Percentiles rank a stretch among this genome's conserved stretches.
These are phyloP conservation scores for Sciurus carolinensis DNA, from an alignment of 2,797 vertebrate species.

Conservation along the genomic window DNA sequence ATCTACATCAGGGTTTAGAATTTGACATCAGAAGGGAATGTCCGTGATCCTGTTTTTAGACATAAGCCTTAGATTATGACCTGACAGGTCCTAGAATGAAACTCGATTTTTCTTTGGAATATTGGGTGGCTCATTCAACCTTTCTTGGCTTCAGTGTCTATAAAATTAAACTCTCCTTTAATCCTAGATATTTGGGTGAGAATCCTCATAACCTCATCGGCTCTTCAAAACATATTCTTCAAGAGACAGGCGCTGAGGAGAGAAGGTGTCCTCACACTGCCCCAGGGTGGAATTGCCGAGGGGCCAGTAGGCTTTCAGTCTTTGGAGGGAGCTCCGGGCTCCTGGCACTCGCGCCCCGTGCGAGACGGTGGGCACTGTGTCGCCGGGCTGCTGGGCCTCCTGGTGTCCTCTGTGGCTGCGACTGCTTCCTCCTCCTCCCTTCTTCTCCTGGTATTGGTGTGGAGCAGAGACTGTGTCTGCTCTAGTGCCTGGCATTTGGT, in stretches of 20 bases:
- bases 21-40: not conserved
- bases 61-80: not conserved
- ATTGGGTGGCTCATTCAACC: not conserved
- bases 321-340: not conserved
- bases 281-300: too few relatives aligned
- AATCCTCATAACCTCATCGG: not conserved
- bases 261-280: not conserved
- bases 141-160: not conserved
- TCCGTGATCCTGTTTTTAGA: not conserved
- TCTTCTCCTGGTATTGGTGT: not conserved
- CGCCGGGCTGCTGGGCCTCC: not conserved
- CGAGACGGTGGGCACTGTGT: not conserved
- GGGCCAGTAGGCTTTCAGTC: too few relatives aligned
- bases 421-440: not conserved
- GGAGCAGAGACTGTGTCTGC: too few relatives aligned
- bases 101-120: not conserved
- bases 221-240: constrained; percentile 43
- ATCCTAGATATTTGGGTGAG: not conserved
- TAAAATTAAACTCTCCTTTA: not conserved
- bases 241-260: not conserved
- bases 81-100: not conserved
- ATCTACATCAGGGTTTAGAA: not conserved
- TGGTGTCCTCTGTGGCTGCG: not conserved
- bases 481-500: not conserved
- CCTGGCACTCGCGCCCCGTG: fast-evolving